Conservation (phyloP, 2,888 invertebrate species). For the Seladonia tumulorum region DNA sequence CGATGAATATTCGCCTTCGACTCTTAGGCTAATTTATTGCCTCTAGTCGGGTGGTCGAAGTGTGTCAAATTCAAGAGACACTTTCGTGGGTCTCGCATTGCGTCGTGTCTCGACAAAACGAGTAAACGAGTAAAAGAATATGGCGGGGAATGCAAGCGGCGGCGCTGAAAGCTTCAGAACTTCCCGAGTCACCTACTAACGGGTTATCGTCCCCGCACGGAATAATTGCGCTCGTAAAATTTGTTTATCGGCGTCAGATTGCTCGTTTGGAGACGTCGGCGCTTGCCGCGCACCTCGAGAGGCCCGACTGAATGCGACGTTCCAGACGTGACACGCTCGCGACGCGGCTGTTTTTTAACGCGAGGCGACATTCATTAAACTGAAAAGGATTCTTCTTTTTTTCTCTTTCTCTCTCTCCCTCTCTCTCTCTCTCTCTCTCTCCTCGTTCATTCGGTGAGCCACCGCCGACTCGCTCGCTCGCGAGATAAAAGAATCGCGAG, state of each 20-base stretch:
- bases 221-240: constrained; percentile 3
- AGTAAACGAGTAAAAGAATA: neutral
- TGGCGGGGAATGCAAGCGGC: neutral
- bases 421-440: too few species aligned
- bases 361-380: constrained; percentile 54
- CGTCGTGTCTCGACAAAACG: too few species aligned
- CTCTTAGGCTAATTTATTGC: too few species aligned
- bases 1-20: too few species aligned
- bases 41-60: too few species aligned
- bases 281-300: constrained; percentile 26
- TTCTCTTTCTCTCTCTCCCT: neutral
- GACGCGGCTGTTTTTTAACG: constrained; percentile 42
- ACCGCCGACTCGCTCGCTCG: neutral
- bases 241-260: constrained; percentile 26
- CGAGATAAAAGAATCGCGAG: constrained; percentile 47
- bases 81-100: too few species aligned
- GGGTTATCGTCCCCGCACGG: neutral
- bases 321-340: constrained; percentile 46
- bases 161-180: neutral
- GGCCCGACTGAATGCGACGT: constrained; percentile 33
- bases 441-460: constrained; percentile 24
- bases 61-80: too few species aligned
- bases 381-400: constrained; percentile 47
- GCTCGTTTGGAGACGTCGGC: constrained; percentile 25
- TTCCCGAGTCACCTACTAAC: neutral